phyloP scores from a whole-genome alignment of 2,113 vertebrate genomes.

The Lasiurus cinereus region DNA sequence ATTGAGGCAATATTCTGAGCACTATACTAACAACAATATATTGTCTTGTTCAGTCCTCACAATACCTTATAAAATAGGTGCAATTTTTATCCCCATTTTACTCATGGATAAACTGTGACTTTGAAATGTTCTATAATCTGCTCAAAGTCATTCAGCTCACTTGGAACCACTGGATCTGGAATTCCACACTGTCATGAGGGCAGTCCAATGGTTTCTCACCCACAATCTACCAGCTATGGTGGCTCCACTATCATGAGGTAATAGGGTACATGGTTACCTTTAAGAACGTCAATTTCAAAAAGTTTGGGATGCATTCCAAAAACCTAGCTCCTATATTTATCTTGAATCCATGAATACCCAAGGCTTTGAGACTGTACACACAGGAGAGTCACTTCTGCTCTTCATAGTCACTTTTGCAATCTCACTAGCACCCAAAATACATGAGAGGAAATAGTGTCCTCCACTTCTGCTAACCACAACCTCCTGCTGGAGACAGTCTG shows the following conservation, averaged over 20 bases:
- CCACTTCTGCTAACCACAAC: slow-evolving; percentile 4
- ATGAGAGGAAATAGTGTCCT: background rate
- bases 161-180: background rate
- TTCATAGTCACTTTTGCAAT: slow-evolving; percentile 7
- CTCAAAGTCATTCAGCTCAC: background rate
- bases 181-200: background rate
- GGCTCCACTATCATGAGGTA: background rate
- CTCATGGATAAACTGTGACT: background rate
- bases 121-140: background rate
- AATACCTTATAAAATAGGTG: background rate
- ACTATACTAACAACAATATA: background rate
- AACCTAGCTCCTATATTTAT: background rate
- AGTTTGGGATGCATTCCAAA: background rate
- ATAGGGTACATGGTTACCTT: background rate
- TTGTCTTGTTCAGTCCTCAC: background rate
- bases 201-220: background rate
- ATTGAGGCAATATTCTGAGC: background rate
- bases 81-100: slow-evolving; percentile 17
- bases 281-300: background rate
- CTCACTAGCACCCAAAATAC: background rate
- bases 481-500: background rate
- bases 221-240: background rate
- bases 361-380: background rate
- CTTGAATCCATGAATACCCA: background rate
- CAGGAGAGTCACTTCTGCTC: background rate